phyloP scores from a whole-genome alignment of 2,797 vertebrate genomes.

The Hyperoplus immaculatus region DNA sequence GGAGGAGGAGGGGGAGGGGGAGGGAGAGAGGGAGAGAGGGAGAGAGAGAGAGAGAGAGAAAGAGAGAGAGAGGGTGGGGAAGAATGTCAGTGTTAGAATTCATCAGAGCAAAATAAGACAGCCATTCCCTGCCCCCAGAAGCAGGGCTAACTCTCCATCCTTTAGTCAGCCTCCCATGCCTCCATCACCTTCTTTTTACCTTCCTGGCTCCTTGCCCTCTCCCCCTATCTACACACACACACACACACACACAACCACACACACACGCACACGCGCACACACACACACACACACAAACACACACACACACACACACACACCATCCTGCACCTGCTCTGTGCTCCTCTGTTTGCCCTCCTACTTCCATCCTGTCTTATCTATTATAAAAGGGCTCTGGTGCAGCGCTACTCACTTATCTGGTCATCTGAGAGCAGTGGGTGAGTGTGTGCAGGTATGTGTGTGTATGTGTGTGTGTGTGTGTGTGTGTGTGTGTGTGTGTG shows the following conservation, averaged over 20 bases:
- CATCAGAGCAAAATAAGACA: constrained; percentile 23
- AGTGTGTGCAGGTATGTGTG: constrained; percentile 13
- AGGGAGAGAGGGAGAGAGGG: background rate
- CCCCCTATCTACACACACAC: background rate
- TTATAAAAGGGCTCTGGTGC: constrained; percentile 66
- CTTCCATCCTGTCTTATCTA: constrained; percentile 61
- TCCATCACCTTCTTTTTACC: constrained; percentile 17
- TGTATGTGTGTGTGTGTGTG: constrained; percentile 28
- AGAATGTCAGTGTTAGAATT: constrained; percentile 4
- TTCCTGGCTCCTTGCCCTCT: background rate
- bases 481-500: constrained; percentile 37
- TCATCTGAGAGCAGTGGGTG: constrained; percentile 58
- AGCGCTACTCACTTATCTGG: constrained; percentile 62
- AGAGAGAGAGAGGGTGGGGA: background rate
- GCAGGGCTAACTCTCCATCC: background rate
- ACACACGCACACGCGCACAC: constrained; percentile 1
- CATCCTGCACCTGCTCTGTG: background rate
- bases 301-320: background rate
- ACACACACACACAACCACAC: background rate
- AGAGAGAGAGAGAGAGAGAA: background rate
- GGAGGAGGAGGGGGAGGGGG: constrained; percentile 8
- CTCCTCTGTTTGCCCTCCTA: background rate
- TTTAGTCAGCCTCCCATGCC: constrained; percentile 17
- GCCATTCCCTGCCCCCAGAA: constrained; percentile 6
- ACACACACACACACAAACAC: background rate